Evolutionary conservation across 2,797 vertebrate species (phyloP).

Genomic region (Natrix natrix): DNA sequence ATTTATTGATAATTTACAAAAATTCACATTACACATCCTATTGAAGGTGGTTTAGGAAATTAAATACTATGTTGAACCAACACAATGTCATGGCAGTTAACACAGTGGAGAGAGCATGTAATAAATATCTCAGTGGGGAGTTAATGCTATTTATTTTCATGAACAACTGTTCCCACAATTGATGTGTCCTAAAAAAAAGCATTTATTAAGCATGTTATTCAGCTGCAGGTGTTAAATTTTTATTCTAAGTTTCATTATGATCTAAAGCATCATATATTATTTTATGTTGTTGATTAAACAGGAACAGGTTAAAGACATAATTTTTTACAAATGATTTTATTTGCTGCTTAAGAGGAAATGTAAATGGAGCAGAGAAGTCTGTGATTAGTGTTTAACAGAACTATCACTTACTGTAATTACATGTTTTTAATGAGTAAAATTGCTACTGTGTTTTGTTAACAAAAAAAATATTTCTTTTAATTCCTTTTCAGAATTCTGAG

Average conservation of each 20-base stretch:
- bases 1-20: background rate
- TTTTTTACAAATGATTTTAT: slow-evolving; percentile 41
- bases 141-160: background rate
- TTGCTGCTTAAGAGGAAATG: slow-evolving; percentile 46
- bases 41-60: background rate
- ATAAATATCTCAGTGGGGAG: background rate
- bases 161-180: background rate
- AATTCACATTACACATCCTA: background rate
- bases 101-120: background rate
- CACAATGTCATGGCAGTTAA: background rate
- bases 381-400: slow-evolving; percentile 53
- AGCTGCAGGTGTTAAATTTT: background rate
- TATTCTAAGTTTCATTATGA: slow-evolving; percentile 6
- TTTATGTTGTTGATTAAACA: slow-evolving; percentile 28
- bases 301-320: slow-evolving; percentile 36
- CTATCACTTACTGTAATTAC: slow-evolving; percentile 41
- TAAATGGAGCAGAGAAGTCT: slow-evolving; percentile 50
- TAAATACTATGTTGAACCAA: background rate
- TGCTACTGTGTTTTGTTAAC: slow-evolving; percentile 40
- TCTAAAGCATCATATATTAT: background rate
- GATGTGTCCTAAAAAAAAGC: background rate
- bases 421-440: slow-evolving; percentile 53
- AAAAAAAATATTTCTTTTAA: slow-evolving; percentile 35
- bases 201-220: background rate
- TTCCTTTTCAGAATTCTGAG: slow-evolving; percentile 81